A percentile compares a stretch with the other conserved stretches of the same genome.
Evolutionary conservation across 37 sponge, comb jelly and placozoan genomes (phyloP).

Genomic region (Halichondria panicea): DNA sequence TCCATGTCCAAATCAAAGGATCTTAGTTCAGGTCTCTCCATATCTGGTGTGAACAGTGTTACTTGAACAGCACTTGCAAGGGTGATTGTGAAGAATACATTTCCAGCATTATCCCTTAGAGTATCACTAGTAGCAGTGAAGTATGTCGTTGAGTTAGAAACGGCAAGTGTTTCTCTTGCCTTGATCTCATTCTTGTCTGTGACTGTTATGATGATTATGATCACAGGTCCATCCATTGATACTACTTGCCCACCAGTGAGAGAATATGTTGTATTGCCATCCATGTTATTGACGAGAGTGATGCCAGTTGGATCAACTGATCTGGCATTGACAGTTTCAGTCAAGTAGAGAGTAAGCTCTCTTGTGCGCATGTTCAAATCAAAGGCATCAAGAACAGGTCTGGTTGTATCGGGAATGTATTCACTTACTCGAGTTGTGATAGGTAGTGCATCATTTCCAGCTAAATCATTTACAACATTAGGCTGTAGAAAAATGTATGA

Average conservation of each 20-base stretch:
- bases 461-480: constrained; percentile 71
- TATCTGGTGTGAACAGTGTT: constrained; percentile 57
- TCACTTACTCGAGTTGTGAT: constrained; percentile 14
- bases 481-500: constrained; percentile 66
- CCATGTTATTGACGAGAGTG: constrained; percentile 47
- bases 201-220: constrained; percentile 45
- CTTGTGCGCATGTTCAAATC: constrained; percentile 67
- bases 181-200: constrained; percentile 86
- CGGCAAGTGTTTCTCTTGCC: constrained; percentile 49
- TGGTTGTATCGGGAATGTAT: constrained; percentile 64
- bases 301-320: constrained; percentile 65
- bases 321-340: constrained; percentile 77
- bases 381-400: constrained; percentile 57
- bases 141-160: constrained; percentile 60
- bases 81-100: constrained; percentile 54
- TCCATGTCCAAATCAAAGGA: constrained; percentile 89
- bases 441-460: constrained; percentile 81
- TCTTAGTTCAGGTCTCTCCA: constrained; percentile 57
- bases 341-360: constrained; percentile 65
- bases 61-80: constrained; percentile 48
- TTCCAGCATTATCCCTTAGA: constrained; percentile 73
- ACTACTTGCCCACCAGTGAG: constrained; percentile 67
- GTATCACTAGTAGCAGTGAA: constrained; percentile 37
- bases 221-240: constrained; percentile 51
- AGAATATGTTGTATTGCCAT: constrained; percentile 29